Evolutionary conservation across 2,113 vertebrate genomes (phyloP).

Genomic region (Rhodinocichla rosea): DNA sequence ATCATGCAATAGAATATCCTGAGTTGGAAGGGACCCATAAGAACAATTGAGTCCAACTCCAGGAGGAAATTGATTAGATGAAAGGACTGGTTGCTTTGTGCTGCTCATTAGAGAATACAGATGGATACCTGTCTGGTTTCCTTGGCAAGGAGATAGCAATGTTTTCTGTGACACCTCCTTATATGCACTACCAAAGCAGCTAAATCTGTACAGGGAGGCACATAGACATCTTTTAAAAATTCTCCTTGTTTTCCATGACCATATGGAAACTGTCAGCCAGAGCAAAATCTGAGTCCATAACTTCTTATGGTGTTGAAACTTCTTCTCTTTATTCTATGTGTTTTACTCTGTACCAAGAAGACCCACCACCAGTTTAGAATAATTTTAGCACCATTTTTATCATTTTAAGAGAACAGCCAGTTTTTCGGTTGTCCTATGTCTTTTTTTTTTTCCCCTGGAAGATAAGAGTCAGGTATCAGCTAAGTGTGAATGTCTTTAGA

Average conservation of each 20-base stretch:
- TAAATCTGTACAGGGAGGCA: neutral
- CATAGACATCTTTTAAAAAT: neutral
- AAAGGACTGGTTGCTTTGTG: neutral
- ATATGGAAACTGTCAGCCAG: neutral
- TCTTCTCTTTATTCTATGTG: neutral
- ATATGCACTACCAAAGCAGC: neutral
- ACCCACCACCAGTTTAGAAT: neutral
- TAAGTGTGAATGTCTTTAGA: neutral
- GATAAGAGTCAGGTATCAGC: neutral
- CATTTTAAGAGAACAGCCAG: accelerated
- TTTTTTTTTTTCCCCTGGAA: neutral
- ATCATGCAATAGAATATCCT: neutral
- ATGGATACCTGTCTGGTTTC: neutral
- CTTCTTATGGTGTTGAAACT: neutral
- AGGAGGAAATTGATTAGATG: neutral
- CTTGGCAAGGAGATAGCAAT: neutral
- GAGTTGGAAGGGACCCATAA: neutral
- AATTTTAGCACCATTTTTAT: neutral
- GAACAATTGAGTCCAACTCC: neutral
- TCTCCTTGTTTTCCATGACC: neutral
- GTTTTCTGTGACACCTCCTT: neutral
- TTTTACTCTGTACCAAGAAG: neutral
- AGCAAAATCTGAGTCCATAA: neutral
- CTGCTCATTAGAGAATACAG: neutral
- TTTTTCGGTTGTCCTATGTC: neutral